Percentiles rank a stretch among this genome's conserved stretches.
Conservation (phyloP, 2,888 invertebrate genomes). For the Epiblema foenella region DNA sequence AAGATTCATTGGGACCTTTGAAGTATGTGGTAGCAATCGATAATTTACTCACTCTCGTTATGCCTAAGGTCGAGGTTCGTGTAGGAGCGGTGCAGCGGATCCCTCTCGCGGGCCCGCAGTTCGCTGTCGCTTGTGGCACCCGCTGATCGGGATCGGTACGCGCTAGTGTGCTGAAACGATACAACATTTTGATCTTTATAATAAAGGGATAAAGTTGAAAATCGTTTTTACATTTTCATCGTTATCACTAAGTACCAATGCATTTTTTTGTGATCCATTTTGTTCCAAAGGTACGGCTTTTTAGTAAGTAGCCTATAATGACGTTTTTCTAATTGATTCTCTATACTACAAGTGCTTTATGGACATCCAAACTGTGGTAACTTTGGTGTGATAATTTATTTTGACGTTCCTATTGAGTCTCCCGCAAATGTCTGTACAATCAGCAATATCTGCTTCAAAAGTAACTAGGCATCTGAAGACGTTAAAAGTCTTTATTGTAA, state of each 20-base stretch:
- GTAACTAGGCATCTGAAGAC: too few species aligned
- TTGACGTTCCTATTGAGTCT: neutral
- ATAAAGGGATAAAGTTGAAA: neutral
- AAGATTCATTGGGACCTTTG: too few species aligned
- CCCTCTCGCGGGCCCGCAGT: conserved; percentile 68
- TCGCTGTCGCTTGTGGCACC: conserved; percentile 67
- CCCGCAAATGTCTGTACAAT: neutral
- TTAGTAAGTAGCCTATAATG: too few species aligned
- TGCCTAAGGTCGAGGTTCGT: conserved; percentile 77
- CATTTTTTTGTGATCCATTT: too few species aligned
- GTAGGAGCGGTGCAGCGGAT: conserved; percentile 79
- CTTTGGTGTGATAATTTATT: neutral
- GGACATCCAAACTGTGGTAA: too few species aligned
- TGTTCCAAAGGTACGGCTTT: too few species aligned
- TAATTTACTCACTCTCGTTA: conserved; percentile 65
- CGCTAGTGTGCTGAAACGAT: conserved; percentile 73
- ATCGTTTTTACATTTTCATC: neutral
- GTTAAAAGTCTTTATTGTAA: too few species aligned
- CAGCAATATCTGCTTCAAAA: too few species aligned
- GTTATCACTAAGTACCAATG: too few species aligned
- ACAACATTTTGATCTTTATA: neutral
- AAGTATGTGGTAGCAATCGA: neutral
- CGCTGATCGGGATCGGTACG: conserved; percentile 77
- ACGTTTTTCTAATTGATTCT: too few species aligned
- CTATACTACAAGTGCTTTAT: too few species aligned